Base-by-base conservation (phyloP, 2,113 vertebrate species). In the Echinops telfairi region DNA sequence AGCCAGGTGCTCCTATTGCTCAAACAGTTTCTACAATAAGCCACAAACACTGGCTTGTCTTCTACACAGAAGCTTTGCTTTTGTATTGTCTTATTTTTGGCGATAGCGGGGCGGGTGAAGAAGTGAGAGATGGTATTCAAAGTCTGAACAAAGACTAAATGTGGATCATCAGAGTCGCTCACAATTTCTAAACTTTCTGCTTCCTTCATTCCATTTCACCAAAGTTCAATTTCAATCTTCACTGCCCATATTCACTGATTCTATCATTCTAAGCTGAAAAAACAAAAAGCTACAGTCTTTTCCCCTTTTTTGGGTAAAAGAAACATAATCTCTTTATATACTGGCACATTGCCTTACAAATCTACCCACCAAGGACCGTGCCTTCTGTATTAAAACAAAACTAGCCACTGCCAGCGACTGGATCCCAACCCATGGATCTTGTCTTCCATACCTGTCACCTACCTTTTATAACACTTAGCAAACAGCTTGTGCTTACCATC, bases 21-120 rank as follows among this genome's bases (percentile, higher is more conserved):
- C 78, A 47, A 7, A 73, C 2, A 66, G 31, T 78, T 77, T 86
- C 64, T 27, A 89, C 58, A 84, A 31, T 0, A 14, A 23, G 2
- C 77, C 70, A 90, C 62, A 47, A 91, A 62, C 31, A 8, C 64
- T 76, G 33, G 43, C 38, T 78, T 87, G 70, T n/a, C 92, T 86
- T 62, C 76, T 79, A 22, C 10, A 31, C 6, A 15, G 76, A 94
- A 60, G 36, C 12, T 90, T 29, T 93, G 19, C 76, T 60, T 93
- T 80, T 83, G 71, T 81, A 60, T 89, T 33, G 15, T 77, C 68
- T 85, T 53, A 53, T 78, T 92, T 90, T 92, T 73, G 71, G 71
- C 33, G 36, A 11, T n/a, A 75, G 29, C 80, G 27, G 77, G 83
- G 66, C 66, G n/a, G 25, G 19, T 47, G 12, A 90, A 83, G 88